phyloP scores from a whole-genome alignment of 2,797 vertebrate genomes.

The Falco concolor region DNA sequence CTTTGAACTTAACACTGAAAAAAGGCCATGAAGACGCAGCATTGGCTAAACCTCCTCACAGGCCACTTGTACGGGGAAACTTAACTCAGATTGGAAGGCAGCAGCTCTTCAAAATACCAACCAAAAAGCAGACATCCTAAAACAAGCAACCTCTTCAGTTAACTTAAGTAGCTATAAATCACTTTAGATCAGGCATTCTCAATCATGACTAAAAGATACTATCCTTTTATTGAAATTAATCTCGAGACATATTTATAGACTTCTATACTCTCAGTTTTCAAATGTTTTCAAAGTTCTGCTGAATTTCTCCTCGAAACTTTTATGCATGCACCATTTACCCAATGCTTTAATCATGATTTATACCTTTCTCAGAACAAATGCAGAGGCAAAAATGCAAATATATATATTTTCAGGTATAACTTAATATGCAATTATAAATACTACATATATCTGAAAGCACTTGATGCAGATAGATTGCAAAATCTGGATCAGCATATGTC shows the following conservation, averaged over 20 bases:
- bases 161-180: neutral
- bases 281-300: neutral
- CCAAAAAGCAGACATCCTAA: neutral
- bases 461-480: neutral
- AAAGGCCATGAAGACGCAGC: fast-evolving
- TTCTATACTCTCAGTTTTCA: neutral
- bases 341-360: neutral
- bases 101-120: neutral
- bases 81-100: neutral
- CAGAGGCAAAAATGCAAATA: neutral
- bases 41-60: neutral
- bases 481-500: neutral
- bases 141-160: neutral
- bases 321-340: neutral
- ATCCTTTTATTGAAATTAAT: neutral
- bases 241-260: neutral
- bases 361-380: neutral
- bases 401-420: neutral
- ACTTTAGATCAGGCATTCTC: neutral
- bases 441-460: neutral
- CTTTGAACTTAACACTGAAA: neutral
- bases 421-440: neutral
- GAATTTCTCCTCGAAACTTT: neutral
- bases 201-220: neutral
- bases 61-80: neutral